Percentiles rank a stretch among this genome's conserved stretches.
Conservation (phyloP, 2,888 invertebrate species). For the Endomychus coccineus region DNA sequence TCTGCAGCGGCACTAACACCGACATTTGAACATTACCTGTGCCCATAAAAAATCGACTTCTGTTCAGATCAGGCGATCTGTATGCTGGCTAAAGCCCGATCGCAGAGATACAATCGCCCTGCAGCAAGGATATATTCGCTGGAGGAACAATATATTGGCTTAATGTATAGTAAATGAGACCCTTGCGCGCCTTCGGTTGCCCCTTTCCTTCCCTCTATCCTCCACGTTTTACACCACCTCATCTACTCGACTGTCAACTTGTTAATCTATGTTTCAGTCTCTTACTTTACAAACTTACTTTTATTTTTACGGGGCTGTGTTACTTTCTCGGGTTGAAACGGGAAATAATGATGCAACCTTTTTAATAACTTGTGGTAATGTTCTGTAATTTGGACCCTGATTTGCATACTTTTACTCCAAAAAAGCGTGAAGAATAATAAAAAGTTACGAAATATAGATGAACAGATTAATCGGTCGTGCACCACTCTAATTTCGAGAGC, state of each 20-base stretch:
- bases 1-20: slow-evolving; percentile 34
- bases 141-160: slow-evolving; percentile 38
- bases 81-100: slow-evolving; percentile 37
- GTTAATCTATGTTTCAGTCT: slow-evolving; percentile 12
- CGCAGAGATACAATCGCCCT: slow-evolving; percentile 38
- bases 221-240: neutral
- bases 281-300: no score
- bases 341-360: no score
- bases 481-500: no score
- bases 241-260: slow-evolving; percentile 14
- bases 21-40: slow-evolving; percentile 41
- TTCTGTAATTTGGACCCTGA: no score
- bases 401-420: no score
- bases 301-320: no score
- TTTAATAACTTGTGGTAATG: no score
- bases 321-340: no score
- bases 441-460: no score
- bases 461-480: no score
- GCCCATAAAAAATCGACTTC: slow-evolving; percentile 38
- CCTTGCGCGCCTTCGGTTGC: slow-evolving; percentile 20
- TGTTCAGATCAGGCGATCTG: slow-evolving; percentile 37
- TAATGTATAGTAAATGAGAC: slow-evolving; percentile 37
- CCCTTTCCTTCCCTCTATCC: slow-evolving; percentile 9
- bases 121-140: slow-evolving; percentile 37
- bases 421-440: no score